A percentile compares a stretch with the other conserved stretches of the same genome.
Conservation (phyloP, 2,797 vertebrate genomes). For the Perodicticus potto region DNA sequence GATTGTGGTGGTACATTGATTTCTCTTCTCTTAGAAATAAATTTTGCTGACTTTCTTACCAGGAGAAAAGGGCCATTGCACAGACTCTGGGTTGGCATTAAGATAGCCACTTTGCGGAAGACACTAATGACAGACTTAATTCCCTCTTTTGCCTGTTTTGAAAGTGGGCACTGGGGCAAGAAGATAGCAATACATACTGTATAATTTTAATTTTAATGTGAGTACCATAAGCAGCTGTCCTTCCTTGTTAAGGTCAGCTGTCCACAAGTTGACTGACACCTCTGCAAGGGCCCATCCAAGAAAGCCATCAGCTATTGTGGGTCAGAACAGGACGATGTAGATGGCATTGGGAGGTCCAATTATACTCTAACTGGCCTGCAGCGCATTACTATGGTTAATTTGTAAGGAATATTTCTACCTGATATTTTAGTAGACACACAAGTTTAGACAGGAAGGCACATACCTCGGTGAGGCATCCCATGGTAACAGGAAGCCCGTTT, state of each 20-base stretch:
- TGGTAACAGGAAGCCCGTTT: conserved; percentile 10
- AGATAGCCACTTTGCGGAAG: background rate
- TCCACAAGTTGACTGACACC: background rate
- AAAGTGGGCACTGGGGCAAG: background rate
- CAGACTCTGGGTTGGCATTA: background rate
- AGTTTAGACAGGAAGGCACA: background rate
- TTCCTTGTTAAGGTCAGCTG: background rate
- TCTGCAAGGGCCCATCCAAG: background rate
- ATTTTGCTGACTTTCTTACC: background rate
- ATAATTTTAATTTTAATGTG: background rate
- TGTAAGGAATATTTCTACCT: background rate
- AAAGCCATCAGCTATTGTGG: background rate
- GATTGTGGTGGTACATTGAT: background rate
- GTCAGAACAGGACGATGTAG: background rate
- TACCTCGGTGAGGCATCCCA: background rate
- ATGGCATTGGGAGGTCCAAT: background rate
- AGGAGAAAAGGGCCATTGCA: background rate
- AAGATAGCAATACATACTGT: background rate
- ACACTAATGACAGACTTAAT: background rate
- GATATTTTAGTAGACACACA: background rate
- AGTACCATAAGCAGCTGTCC: background rate
- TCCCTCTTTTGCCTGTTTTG: background rate
- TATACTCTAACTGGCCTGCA: background rate
- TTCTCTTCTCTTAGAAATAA: conserved; percentile 7
- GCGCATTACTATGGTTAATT: background rate